Base-by-base conservation (phyloP, 2,888 invertebrate genomes). In the Hedychridium roseum region DNA sequence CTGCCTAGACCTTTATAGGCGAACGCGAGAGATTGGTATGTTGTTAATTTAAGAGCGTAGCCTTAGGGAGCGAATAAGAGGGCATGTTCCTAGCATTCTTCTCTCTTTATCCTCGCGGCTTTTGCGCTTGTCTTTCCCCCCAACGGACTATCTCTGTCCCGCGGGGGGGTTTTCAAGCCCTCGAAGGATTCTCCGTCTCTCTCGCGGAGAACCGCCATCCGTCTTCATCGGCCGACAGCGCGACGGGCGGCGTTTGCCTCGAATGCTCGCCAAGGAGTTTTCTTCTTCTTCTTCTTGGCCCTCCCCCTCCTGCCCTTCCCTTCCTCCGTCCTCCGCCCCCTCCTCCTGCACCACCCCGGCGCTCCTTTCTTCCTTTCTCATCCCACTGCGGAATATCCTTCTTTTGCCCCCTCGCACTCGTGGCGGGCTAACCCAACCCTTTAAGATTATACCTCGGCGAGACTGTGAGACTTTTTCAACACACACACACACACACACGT, bases 221-320 rank as follows among this genome's bases (percentile, higher is more conserved):
- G 75, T 79, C 78, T 79, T 79, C 78, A 79, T 79, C 78, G 78
- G 78, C 68, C 78, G 78, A 78, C 78, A 78, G 78, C 78, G 65
- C 78, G 74, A 79, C 78, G 78, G 78, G 78, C 78, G 78, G 78
- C 78, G 74, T 78, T 78, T 78, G 78, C 77, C 74, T 78, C 78
- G 75, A 78, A 77, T 75, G 73, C 74, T 74, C 76, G 70, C 74
- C 74, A 70, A 74, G 71, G 70, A 74, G 71, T 73, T 72, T 71
- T 74, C 72, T 75, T 73, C 70, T 70, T 32, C 34, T 31, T 23
- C 35, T 39, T 40, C 42, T 53, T 54, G 56, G 38, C 43, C 53
- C 47, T 49, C 47, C 57, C 40, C 43, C 50, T 43, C 37, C 35
- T 15, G 34, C 40, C 15, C 42, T 31, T 31, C 39, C 38, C 41